Base-by-base conservation (phyloP, 2,113 vertebrate species). In the Argyrosomus japonicus region DNA sequence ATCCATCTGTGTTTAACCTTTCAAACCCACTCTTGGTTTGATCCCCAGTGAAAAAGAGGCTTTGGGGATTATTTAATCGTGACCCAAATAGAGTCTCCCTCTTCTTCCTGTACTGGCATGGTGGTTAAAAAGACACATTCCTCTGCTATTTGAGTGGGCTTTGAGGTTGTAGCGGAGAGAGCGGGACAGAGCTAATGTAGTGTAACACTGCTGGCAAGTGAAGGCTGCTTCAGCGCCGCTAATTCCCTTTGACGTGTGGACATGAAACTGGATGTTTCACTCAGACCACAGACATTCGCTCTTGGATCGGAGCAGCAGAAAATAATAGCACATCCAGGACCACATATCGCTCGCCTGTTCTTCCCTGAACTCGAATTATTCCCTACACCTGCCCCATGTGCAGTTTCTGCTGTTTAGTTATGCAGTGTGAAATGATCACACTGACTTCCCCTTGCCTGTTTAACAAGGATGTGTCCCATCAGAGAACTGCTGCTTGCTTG, bases 51-150 rank as follows among this genome's bases (percentile, higher is more conserved):
- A 90, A 85, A 89, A 90, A 88, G 83, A 83, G 79, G 86, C 88
- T 91, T 92, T 91, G 77, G 86, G 89, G 93, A 94, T 93, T 94
- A 93, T 84, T 94, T 88, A 91, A 89, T 84, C 82, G 54, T 91
- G 88, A 88, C 91, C 91, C 83, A 93, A 85, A 93, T 89, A 91
- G 50, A 68, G 74, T 85, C 68, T 74, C 69, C 64, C 73, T 64
- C 77, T 77, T 70, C 77, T 60, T 68, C 72, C 56, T 68, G 68
- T 25, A 45, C 82, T 57, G 69, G 64, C 75, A 76, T 78, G 48
- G 43, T 48, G 87, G 87, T 91, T 87, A 75, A 89, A 40, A 85
- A 93, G 85, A 89, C 81, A 88, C 85, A 91, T 77, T 69, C 69
- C 62, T 68, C 53, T 68, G 75, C 77, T 83, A 23, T 82, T 70